Base-by-base conservation (phyloP, 1,140 invertebrate species). In the Asobara japonica region DNA sequence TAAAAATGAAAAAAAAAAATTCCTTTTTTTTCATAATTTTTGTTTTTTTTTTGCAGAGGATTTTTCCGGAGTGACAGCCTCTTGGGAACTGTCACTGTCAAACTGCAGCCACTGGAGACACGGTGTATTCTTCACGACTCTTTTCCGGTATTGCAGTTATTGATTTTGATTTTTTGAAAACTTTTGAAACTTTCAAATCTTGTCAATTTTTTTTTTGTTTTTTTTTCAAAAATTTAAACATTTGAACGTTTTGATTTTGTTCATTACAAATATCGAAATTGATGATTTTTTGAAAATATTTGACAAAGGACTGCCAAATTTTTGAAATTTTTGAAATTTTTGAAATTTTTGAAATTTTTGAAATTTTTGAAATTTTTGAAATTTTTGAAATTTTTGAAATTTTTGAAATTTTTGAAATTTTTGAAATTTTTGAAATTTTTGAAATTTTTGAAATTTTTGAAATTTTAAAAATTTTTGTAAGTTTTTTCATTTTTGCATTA, bases 71-170 rank as follows among this genome's bases (percentile, higher is more conserved):
- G 93, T 77, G 96, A 98, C 85, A 89, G 91, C 45, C 86, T 97
- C n/a, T 85, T 98, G 69, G 97, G 96, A n/a, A 93, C 92, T 10
- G 93, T 91, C 1, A 91, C 89, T 74, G 91, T 97, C 0, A 98
- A 98, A 83, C 85, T 98, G 56, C 92, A 93, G 76, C 92, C 92
- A 16, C 86, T 98, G 51, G 96, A 98, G 89, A 94, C 92, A 0
- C 92, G 94, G 70, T 96, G 95, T 80, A 93, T 91, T 45, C 84
- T 98, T 66, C 96, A 98, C 84, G 96, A 98, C 74, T 93, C 95
- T 5, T 96, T 94, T 87, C 94, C 96, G 85, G 95, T 98, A 88
- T 13, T 16, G 18, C 60, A 70, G 22, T 36, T 3, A 56, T 7
- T 60, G n/a, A 51, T 36, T 16, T n/a, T n/a, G n/a, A n/a, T n/a